Base-by-base conservation (phyloP, 2,113 vertebrate genomes). In the Craseonycteris thonglongyai region DNA sequence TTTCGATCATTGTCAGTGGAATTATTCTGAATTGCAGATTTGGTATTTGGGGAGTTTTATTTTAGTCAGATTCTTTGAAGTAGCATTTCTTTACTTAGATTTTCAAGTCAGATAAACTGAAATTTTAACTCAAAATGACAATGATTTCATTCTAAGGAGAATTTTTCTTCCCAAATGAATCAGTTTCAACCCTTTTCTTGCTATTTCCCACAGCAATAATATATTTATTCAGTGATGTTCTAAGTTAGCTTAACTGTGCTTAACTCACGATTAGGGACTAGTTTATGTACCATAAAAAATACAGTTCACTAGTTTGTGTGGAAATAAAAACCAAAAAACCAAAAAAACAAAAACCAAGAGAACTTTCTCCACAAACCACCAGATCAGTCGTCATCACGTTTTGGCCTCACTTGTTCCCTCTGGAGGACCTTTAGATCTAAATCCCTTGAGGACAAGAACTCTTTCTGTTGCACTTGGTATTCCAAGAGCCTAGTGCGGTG, bases 21-120 rank as follows among this genome's bases (percentile, higher is more conserved):
- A 26, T 80, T 93, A 51, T 80, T 88, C 88, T 65, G 56, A 93
- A 69, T 87, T 1, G 0, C 59, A 92, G 91, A 93, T 86, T 76
- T 89, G 89, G 88, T 74, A 89, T 40, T 86, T 84, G 42, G 85
- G 59, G 82, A 92, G n/a, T 69, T 95, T 66, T 51, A 40, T 81
- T 91, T 90, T 74, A 30, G 42, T 69, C 72, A 35, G 35, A 49
- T 76, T 80, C 74, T 96, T 40, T 56, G 65, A 87, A 86, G 71
- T 28, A 93, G 6, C 15, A 30, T 84, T 71, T 89, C 78, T 90
- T 69, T 45, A 24, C 69, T 88, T 94, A 83, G 75, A 40, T 90
- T 87, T 85, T 81, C 72, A 91, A 84, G 87, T 95, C 63, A 79
- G 59, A 63, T 83, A 93, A 90, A 68, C 51, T 74, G 75, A 96